Conservation (phyloP, 2,113 vertebrate species). For the Gymnarchus niloticus region DNA sequence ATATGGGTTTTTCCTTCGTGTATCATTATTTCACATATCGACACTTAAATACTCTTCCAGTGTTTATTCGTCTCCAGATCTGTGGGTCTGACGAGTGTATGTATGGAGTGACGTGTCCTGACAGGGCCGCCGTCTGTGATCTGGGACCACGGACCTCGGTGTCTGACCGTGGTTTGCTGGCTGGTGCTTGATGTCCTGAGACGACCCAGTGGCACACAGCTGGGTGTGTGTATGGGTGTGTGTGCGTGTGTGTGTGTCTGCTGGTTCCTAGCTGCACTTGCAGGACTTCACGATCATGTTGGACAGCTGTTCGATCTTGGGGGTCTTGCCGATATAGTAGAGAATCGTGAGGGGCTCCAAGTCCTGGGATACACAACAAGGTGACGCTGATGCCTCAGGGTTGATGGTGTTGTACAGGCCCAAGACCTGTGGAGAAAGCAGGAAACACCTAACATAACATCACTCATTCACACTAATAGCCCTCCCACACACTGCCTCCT, state of each 20-base stretch:
- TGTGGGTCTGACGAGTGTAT: constrained; percentile 38
- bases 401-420: constrained; percentile 92
- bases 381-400: constrained; percentile 92
- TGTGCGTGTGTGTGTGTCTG: neutral
- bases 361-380: constrained; percentile 93
- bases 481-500: too few species aligned
- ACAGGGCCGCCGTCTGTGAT: constrained; percentile 26
- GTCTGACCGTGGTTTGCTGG: neutral
- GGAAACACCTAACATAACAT: constrained; percentile 12
- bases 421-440: constrained; percentile 69
- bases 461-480: neutral
- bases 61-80: constrained; percentile 70
- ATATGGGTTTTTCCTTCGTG: constrained; percentile 66
- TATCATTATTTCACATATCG: constrained; percentile 78
- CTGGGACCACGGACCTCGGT: neutral
- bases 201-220: constrained; percentile 12
- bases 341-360: constrained; percentile 93
- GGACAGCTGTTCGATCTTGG: constrained; percentile 95
- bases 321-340: constrained; percentile 93
- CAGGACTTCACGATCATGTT: constrained; percentile 99
- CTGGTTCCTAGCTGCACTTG: constrained; percentile 87
- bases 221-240: constrained; percentile 30
- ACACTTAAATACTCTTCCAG: constrained; percentile 91
- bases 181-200: neutral
- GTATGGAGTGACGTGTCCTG: constrained; percentile 47